A percentile compares a stretch with the other conserved stretches of the same genome.
These are phyloP conservation scores for Paracentrotus lividus DNA, from an alignment of 53 echinoderm and acorn worm genomes.

Conservation along the genomic window DNA sequence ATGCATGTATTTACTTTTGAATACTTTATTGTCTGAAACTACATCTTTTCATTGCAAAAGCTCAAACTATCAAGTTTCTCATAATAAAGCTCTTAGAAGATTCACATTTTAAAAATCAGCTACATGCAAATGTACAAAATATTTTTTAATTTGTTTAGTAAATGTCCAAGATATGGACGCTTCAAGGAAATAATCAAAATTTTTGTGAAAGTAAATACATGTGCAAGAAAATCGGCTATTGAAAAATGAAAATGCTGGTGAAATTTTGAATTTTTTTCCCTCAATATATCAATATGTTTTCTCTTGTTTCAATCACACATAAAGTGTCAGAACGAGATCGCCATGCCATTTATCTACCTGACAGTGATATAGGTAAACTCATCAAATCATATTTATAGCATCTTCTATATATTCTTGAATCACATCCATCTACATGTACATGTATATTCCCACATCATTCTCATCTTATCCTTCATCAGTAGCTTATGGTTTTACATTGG, in stretches of 20 bases:
- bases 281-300: too few species aligned
- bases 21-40: too few species aligned
- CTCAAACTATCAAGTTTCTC: too few species aligned
- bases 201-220: neutral
- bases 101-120: too few species aligned
- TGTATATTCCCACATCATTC: neutral
- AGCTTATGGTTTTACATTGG: neutral
- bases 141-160: neutral
- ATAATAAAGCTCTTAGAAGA: too few species aligned
- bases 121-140: too few species aligned
- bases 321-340: conserved; percentile 66
- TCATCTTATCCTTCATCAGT: neutral
- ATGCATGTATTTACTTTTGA: too few species aligned
- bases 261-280: too few species aligned
- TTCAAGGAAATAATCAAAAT: too few species aligned
- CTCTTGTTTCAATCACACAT: conserved; percentile 11
- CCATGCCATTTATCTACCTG: conserved; percentile 82
- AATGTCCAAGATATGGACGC: neutral
- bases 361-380: conserved; percentile 62
- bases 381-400: neutral
- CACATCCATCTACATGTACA: neutral
- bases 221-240: too few species aligned
- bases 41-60: too few species aligned
- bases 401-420: conserved; percentile 20
- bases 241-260: too few species aligned